Base-by-base conservation (phyloP, 2,888 invertebrate species). In the Acheta domesticus region DNA sequence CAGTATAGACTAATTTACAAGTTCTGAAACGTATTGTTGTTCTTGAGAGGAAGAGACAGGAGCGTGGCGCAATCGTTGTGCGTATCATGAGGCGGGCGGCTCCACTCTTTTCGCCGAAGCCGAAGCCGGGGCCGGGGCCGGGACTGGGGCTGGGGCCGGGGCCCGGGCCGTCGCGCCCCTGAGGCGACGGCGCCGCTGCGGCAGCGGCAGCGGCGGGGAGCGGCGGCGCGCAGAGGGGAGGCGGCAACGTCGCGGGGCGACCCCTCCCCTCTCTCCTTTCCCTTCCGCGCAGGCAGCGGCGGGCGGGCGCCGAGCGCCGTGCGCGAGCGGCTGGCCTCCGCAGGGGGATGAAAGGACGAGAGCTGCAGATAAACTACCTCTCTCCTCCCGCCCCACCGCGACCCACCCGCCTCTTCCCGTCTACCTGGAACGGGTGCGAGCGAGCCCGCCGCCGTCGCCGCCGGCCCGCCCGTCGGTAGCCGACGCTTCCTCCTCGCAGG, bases 211-310 rank as follows among this genome's bases (percentile, higher is more conserved):
- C n/a, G 62, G 62, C 62, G 62, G 62, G 62, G 62, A 62, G n/a
- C 36, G 36, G n/a, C 36, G 36, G 36, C 36, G 62, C 62, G 4
- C 8, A n/a, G 50, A 50, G 50, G 62, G 62, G 62, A 62, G 36
- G 62, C 62, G 62, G 62, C 62, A 62, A 62, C 62, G 62, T 62
- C 62, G 62, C 62, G 62, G 62, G 62, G 62, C 62, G 62, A 14
- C 62, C 62, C 62, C 62, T 62, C 62, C 62, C 62, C 62, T 62
- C 62, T 62, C n/a, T 62, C 62, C 62, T n/a, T 36, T 14, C 62
- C 62, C 62, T 62, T n/a, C 62, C 62, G 16, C 62, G n/a, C 62
- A 3, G 50, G 2, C 50, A 3, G 12, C 50, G 3, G 50, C 50
- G 50, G 50, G 50, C 50, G 50, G 50, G 50, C 50, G 12, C 14